Percentiles rank a stretch among this genome's conserved stretches.
These are phyloP conservation scores for Lacanobia wlatinum DNA, from an alignment of 2,888 invertebrate species.

Conservation along the genomic window DNA sequence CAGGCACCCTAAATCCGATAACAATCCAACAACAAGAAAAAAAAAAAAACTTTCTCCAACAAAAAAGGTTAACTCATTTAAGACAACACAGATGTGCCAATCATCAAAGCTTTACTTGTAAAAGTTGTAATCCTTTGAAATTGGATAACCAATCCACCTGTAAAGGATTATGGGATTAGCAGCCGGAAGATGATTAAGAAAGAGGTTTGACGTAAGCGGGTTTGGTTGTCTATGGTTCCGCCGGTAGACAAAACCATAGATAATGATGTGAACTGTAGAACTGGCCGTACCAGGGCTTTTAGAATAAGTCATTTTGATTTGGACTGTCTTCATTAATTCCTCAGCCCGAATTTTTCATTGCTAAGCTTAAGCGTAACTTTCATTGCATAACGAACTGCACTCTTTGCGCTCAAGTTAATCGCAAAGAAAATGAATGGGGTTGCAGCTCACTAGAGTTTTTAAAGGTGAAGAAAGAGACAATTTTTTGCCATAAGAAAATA, in stretches of 20 bases:
- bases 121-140: slow-evolving; percentile 60
- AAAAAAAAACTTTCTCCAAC: slow-evolving; percentile 9
- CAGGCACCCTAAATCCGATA: background rate
- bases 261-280: background rate
- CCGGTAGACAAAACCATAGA: background rate
- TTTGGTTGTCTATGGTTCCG: slow-evolving; percentile 22
- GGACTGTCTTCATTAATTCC: background rate
- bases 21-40: background rate
- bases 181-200: slow-evolving; percentile 17
- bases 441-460: too few species aligned
- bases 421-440: background rate
- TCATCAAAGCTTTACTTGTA: slow-evolving; percentile 38
- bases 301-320: background rate
- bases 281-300: background rate
- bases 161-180: slow-evolving; percentile 63
- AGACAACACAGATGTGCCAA: slow-evolving; percentile 56
- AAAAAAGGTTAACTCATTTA: slow-evolving; percentile 13
- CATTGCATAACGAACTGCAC: too few species aligned
- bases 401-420: too few species aligned
- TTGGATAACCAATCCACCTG: slow-evolving; percentile 74
- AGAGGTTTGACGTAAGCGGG: slow-evolving; percentile 23
- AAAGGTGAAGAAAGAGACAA: too few species aligned
- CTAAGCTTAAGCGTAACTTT: too few species aligned
- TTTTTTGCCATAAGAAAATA: too few species aligned
- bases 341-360: too few species aligned